Percentiles rank a stretch among this genome's conserved stretches.
Evolutionary conservation across 92 coral and sea anemone species (phyloP).

Genomic region (Paragorgia papillata): DNA sequence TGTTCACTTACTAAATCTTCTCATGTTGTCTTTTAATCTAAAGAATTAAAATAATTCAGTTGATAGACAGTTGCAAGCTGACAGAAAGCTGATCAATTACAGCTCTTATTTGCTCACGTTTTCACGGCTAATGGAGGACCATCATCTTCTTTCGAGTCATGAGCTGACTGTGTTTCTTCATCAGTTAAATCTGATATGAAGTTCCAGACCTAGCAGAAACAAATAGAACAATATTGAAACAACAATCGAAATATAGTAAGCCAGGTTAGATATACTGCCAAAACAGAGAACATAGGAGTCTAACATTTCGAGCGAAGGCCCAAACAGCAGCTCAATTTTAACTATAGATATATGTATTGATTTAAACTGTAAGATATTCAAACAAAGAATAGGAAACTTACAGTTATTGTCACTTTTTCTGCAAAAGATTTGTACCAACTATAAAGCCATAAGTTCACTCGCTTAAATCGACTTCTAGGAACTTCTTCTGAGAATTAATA

Average conservation of each 20-base stretch:
- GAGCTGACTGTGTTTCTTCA: conserved; percentile 76
- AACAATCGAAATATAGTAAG: too few species aligned
- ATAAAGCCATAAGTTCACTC: conserved; percentile 12
- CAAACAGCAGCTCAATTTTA: too few species aligned
- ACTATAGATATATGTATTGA: too few species aligned
- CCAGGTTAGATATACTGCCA: too few species aligned
- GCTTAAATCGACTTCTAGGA: conserved; percentile 13
- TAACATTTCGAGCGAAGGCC: too few species aligned
- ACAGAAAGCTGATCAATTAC: not conserved
- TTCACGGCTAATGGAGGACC: conserved; percentile 86
- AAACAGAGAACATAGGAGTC: too few species aligned
- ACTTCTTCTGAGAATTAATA: conserved; percentile 4
- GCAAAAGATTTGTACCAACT: not conserved
- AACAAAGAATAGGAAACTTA: not conserved
- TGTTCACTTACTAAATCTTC: conserved; percentile 83
- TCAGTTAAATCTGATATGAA: conserved; percentile 88
- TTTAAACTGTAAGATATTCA: too few species aligned
- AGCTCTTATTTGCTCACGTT: conserved; percentile 52
- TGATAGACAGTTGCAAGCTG: not conserved
- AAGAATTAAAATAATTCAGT: conserved; percentile 2
- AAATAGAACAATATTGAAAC: not conserved
- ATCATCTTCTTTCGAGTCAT: conserved; percentile 56
- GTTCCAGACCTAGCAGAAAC: conserved; percentile 61
- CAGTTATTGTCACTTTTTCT: conserved; percentile 5
- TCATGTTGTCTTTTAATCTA: conserved; percentile 86